Conservation (phyloP, 64 coral and sea anemone genomes). For the Montipora sp. region DNA sequence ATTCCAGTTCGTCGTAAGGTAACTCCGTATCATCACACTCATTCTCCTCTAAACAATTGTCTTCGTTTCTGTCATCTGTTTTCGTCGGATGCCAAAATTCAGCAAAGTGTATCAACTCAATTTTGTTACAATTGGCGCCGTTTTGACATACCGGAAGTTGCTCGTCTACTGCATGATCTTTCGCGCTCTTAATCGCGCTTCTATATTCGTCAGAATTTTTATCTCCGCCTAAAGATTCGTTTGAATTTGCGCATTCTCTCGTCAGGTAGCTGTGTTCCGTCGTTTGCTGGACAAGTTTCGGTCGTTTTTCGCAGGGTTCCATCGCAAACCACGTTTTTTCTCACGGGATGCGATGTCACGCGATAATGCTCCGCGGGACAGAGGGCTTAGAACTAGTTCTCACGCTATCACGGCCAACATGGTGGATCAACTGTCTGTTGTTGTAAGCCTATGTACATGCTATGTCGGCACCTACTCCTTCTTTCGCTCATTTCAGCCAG, state of each 20-base stretch:
- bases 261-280: background rate
- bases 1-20: background rate
- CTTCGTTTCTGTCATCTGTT: constrained; percentile 20
- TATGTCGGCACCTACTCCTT: constrained; percentile 79
- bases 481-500: constrained; percentile 68
- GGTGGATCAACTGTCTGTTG: background rate
- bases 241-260: background rate
- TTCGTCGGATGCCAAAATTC: constrained; percentile 79
- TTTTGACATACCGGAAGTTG: constrained; percentile 56
- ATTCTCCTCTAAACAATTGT: background rate
- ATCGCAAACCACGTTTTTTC: background rate
- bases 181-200: background rate
- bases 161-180: background rate
- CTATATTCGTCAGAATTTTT: background rate
- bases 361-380: background rate
- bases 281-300: background rate
- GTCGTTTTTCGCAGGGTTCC: constrained; percentile 16
- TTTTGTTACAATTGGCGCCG: constrained; percentile 61
- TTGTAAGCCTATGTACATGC: background rate
- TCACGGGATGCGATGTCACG: background rate
- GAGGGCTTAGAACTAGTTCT: background rate
- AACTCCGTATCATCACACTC: constrained; percentile 72
- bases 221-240: background rate
- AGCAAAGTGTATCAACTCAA: constrained; percentile 81
- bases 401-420: background rate